These are phyloP conservation scores for Cephus sareptanus DNA, from an alignment of 2,888 invertebrate species.

Conservation along the genomic window DNA sequence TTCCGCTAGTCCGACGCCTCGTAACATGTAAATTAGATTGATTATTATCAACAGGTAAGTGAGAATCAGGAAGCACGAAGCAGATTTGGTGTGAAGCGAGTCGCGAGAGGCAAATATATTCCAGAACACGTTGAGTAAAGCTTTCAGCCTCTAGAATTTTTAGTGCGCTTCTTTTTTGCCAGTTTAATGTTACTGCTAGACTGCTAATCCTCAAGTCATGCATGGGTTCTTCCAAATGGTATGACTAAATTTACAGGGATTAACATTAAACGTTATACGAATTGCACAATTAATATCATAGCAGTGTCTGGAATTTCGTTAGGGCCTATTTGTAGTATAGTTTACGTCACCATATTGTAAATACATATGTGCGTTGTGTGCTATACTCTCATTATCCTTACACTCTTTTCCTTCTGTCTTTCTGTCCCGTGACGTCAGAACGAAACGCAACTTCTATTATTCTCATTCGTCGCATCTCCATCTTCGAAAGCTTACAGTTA, in stretches of 20 bases:
- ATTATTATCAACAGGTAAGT: not conserved
- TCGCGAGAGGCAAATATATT: not conserved
- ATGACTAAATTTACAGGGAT: not conserved
- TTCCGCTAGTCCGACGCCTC: not conserved
- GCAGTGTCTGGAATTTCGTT: not conserved
- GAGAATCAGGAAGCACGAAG: not conserved
- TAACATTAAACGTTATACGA: not conserved
- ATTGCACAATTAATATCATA: not conserved
- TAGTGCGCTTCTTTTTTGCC: not conserved
- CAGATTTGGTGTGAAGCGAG: not conserved
- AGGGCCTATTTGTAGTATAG: not conserved
- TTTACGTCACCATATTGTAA: not conserved
- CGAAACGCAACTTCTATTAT: not conserved
- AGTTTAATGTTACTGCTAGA: not conserved
- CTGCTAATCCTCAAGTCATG: not conserved
- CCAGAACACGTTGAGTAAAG: not conserved
- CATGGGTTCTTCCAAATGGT: not conserved
- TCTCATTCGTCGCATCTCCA: too few species aligned
- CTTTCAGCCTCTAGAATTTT: not conserved
- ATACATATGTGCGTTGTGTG: not conserved
- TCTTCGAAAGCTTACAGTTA: not conserved
- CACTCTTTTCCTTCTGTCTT: not conserved
- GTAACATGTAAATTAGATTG: not conserved
- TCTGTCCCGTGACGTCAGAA: not conserved
- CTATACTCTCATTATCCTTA: not conserved